Evolutionary conservation across 1,140 invertebrate genomes (phyloP), one percentile per base, ranked within the genome.

Genomic region (Agrypnia vestita): DNA sequence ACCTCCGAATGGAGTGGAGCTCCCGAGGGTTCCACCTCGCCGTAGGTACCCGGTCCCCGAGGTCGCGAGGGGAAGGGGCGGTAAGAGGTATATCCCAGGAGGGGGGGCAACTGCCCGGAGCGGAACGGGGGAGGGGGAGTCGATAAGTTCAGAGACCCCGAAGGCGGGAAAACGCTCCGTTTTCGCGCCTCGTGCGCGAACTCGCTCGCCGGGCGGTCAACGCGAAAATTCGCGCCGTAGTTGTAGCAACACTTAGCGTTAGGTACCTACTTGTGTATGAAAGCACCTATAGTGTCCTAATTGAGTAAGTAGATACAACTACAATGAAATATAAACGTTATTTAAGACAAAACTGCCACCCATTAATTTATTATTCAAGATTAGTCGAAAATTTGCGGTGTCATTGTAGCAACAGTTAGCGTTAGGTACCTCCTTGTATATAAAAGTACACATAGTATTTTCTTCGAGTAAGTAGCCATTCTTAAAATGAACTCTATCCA

Each of bases 111-210:
- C 61, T 59, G 55, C 55, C 61, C 19, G 15, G 44, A 46, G 43
- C 13, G 55, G n/a, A 47, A 49, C 4, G 47, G 55, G 51, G 15
- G 0, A 11, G 25, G 43, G 72, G 79, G 44, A 56, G 72, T 49
- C 59, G 72, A 76, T 76, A 80, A 76, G 79, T 80, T 80, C 79
- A 80, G 72, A 69, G 79, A 80, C 79, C 79, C 71, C 71, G 71
- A 69, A 35, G 69, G 71, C 71, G 71, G 51, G 53, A 74, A 62
- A 74, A 74, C 53, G 67, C 46, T 51, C 15, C 15, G 35, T 74
- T 74, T 56, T 56, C 51, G 51, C 71, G 71, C 51, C 71, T 74
- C 53, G 71, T 43, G 71, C 56, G 25, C 21, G 25, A 74, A 15
- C 71, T 55, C 25, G 25, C 12, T 15, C 25, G 10, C 12, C 13